Evolutionary conservation across 92 coral and sea anemone species (phyloP).

Genomic region (Metridium senile): DNA sequence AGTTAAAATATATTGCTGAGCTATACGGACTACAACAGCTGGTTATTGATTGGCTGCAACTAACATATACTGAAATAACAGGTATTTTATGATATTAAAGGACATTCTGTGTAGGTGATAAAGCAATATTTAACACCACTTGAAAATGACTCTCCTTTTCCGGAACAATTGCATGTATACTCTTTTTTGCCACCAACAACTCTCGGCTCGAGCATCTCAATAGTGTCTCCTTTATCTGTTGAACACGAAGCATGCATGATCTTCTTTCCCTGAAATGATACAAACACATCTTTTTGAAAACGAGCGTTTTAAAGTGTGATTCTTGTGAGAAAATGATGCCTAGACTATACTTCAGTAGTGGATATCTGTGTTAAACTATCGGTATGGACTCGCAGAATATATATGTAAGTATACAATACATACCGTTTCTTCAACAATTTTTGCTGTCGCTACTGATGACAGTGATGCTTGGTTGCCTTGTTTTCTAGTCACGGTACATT

Average conservation of each 20-base stretch:
- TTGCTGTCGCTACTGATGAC: not conserved
- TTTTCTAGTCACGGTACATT: not conserved
- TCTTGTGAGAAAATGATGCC: too few relatives aligned
- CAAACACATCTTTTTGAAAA: too few relatives aligned
- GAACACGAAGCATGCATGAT: constrained; percentile 5
- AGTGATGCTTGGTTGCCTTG: too few relatives aligned
- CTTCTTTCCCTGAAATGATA: constrained; percentile 11
- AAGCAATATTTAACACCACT: not conserved
- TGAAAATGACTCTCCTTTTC: not conserved
- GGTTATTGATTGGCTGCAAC: too few relatives aligned
- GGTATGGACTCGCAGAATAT: too few relatives aligned
- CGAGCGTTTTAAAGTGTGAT: too few relatives aligned
- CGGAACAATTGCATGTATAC: not conserved
- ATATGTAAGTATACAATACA: not conserved
- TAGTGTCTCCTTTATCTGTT: not conserved
- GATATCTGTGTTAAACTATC: too few relatives aligned
- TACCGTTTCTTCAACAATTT: not conserved
- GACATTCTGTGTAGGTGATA: constrained; percentile 8
- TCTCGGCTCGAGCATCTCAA: not conserved
- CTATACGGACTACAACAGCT: too few relatives aligned
- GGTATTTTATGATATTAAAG: not conserved
- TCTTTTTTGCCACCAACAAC: not conserved
- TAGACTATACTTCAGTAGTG: too few relatives aligned
- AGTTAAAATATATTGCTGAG: too few relatives aligned
- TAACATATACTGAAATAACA: too few relatives aligned